These are phyloP conservation scores for Tetrao urogallus DNA, from an alignment of 2,113 vertebrate species.

Conservation along the genomic window DNA sequence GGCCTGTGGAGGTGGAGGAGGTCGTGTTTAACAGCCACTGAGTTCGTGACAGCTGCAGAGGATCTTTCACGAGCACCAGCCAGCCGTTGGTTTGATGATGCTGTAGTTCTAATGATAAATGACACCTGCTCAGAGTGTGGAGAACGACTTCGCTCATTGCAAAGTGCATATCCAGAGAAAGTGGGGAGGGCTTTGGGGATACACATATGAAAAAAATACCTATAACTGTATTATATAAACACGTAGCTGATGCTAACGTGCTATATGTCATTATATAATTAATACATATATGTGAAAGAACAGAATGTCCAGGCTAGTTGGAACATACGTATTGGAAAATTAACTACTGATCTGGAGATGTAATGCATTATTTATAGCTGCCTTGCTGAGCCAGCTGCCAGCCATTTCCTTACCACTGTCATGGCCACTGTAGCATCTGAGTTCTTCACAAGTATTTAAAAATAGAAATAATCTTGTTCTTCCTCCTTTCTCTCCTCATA, in stretches of 20 bases:
- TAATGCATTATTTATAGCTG: background rate
- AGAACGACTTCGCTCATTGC: constrained; percentile 6
- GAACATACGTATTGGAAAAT: background rate
- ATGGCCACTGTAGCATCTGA: background rate
- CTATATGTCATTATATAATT: background rate
- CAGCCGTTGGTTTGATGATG: background rate
- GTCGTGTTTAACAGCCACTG: rapidly evolving
- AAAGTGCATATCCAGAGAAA: constrained; percentile 11
- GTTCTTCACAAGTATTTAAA: background rate
- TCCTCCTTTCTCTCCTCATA: background rate
- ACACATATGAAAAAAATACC: background rate
- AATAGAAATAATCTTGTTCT: background rate
- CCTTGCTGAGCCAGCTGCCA: background rate
- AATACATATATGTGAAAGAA: background rate
- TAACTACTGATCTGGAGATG: background rate
- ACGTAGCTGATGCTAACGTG: background rate
- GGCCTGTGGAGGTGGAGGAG: background rate
- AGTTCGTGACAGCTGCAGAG: background rate
- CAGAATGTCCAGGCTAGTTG: background rate
- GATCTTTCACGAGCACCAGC: background rate
- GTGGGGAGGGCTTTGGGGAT: background rate
- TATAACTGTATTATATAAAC: background rate
- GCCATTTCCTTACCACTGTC: background rate
- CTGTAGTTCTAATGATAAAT: constrained; percentile 19
- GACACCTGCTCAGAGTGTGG: background rate